Conservation (phyloP, 2,797 vertebrate genomes). For the Propithecus deckenii region DNA sequence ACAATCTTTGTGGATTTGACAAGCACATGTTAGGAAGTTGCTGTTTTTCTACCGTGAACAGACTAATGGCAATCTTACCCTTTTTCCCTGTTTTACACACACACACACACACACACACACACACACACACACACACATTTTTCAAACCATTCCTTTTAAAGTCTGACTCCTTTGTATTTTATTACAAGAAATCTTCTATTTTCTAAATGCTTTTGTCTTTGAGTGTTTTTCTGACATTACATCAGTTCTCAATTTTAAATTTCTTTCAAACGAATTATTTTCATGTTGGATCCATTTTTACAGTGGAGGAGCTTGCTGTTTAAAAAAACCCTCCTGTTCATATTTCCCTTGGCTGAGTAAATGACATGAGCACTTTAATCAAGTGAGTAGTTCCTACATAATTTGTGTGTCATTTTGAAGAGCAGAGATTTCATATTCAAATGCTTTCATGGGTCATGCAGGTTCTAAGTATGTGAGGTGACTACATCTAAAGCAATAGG, state of each 20-base stretch:
- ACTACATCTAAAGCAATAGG: neutral
- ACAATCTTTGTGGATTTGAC: conserved; percentile 17
- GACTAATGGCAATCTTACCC: neutral
- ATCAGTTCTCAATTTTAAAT: neutral
- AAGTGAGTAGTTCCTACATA: conserved; percentile 4
- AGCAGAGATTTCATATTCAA: conserved; percentile 43
- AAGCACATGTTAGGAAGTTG: neutral
- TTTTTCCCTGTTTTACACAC: neutral
- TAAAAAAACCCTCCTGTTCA: conserved; percentile 18
- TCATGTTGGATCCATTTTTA: neutral
- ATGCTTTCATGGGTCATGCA: neutral
- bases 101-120: neutral
- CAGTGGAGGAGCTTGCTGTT: neutral
- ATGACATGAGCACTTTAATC: neutral
- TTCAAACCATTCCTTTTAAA: conserved; percentile 21
- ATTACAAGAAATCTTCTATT: neutral
- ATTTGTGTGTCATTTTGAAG: conserved; percentile 17
- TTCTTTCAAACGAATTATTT: conserved; percentile 40
- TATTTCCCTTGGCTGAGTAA: conserved; percentile 24
- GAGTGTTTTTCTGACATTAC: neutral
- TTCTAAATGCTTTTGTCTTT: conserved; percentile 42
- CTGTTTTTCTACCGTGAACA: neutral
- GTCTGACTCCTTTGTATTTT: conserved; percentile 9
- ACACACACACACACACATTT: neutral
- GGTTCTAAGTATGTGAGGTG: neutral